Conservation (phyloP, 2,888 invertebrate species). For the Brachypterus glaber region DNA sequence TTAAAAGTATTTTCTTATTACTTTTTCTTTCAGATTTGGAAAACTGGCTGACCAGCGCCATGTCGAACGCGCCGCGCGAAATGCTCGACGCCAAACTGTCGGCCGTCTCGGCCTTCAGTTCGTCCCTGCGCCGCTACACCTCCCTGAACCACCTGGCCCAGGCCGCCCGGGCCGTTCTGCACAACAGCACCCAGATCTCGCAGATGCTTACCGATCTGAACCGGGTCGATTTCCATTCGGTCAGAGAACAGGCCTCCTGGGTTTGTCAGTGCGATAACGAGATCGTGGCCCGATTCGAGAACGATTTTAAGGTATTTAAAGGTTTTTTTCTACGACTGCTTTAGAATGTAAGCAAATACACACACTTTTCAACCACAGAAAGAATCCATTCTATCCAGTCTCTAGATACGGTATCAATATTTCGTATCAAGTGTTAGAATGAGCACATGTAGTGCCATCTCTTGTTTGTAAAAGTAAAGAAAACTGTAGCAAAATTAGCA, state of each 20-base stretch:
- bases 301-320: too few species aligned
- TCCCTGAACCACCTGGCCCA: constrained; percentile 92
- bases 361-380: too few species aligned
- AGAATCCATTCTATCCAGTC: too few species aligned
- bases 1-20: too few species aligned
- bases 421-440: too few species aligned
- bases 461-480: too few species aligned
- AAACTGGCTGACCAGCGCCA: constrained; percentile 73
- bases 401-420: too few species aligned
- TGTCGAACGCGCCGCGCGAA: constrained; percentile 71
- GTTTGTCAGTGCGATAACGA: constrained; percentile 91
- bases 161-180: constrained; percentile 89
- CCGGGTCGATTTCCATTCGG: constrained; percentile 95
- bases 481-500: too few species aligned
- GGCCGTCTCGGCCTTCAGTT: constrained; percentile 85
- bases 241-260: constrained; percentile 91
- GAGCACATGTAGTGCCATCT: too few species aligned
- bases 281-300: constrained; percentile 67
- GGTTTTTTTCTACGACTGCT: too few species aligned
- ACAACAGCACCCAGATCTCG: constrained; percentile 88
- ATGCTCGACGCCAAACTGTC: constrained; percentile 75
- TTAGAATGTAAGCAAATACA: too few species aligned
- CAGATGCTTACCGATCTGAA: constrained; percentile 96
- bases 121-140: constrained; percentile 90
- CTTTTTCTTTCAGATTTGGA: constrained; percentile 56